Conservation (phyloP, 2,888 invertebrate genomes). For the Ormyrus rosae region DNA sequence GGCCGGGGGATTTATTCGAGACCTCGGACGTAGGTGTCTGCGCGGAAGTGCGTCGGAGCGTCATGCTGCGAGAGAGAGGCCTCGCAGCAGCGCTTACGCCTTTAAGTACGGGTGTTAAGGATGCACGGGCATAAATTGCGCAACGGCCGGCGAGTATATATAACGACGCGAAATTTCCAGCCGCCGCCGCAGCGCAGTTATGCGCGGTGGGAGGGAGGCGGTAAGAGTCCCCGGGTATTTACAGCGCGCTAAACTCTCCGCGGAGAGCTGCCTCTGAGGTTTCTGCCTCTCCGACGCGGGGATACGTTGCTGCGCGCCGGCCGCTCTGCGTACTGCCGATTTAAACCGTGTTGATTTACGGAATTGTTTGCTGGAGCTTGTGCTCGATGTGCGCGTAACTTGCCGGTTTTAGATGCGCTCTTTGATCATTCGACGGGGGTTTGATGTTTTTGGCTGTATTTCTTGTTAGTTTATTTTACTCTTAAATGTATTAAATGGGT, state of each 20-base stretch:
- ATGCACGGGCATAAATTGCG: conserved; percentile 46
- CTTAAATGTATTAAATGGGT: too few relatives aligned
- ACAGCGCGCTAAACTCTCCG: neutral
- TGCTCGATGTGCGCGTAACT: too few relatives aligned
- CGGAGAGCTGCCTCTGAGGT: too few relatives aligned
- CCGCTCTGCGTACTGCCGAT: too few relatives aligned
- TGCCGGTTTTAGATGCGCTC: too few relatives aligned
- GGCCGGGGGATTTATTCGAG: conserved; percentile 3
- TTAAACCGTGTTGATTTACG: too few relatives aligned
- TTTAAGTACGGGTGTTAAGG: conserved; percentile 47
- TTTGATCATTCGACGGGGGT: too few relatives aligned
- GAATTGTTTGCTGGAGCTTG: too few relatives aligned
- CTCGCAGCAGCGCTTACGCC: conserved; percentile 1
- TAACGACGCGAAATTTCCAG: conserved; percentile 31
- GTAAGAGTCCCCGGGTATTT: conserved; percentile 7
- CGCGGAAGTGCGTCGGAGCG: conserved; percentile 2
- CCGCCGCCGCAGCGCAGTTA: neutral
- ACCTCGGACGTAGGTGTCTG: neutral
- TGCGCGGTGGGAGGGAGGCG: neutral
- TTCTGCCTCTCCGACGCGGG: too few relatives aligned
- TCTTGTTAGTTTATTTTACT: too few relatives aligned
- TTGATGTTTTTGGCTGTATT: too few relatives aligned
- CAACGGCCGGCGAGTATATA: conserved; percentile 7
- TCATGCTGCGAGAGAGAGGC: conserved; percentile 11
- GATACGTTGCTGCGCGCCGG: too few relatives aligned